Evolutionary conservation across 1,140 invertebrate species (phyloP), one percentile per base, ranked within the genome.

Genomic region (Bradysia coprophila): DNA sequence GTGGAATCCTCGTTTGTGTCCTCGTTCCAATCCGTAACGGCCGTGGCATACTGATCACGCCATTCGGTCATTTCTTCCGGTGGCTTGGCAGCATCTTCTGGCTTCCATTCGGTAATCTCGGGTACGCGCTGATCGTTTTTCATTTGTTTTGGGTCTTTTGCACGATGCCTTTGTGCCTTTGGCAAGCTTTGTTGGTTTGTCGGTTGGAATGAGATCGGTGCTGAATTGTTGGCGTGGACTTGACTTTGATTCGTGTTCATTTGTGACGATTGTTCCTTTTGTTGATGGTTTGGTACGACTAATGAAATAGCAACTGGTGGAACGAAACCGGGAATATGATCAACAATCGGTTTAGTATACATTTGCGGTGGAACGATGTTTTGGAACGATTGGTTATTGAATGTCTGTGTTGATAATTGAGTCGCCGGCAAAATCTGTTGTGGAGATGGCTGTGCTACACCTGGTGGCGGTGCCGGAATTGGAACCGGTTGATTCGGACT

Each of bases 381-480:
- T 21, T 69, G 63, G 48, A 74, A 83, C 44, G 73, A 77, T 50
- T 82, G 79, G 61, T 84, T 84, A 21, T 79, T 84, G 50, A 81
- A 84, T 21, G 80, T 83, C 56, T 82, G 78, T 5, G 76, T 72
- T 9, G 77, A 76, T 51, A 83, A 82, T 19, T 74, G 68, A 37
- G 62, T 65, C 15, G 68, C 70, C 2, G 68, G 67, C 63, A 62
- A 37, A 20, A 62, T 49, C 33, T 57, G 55, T 24, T 55, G 55
- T 2, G 49, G 46, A 39, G 53, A 52, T 40, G 18, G 40, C 31
- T 41, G 40, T 21, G 21, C 38, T 6, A 31, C 47, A 46, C 20
- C 41, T 38, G 1, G 37, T 18, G n/a, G 21, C 20, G 19, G 4
- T 38, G 37, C 18, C n/a, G 15, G 19, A 6, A 36, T 36, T 36